Evolutionary conservation across 1,140 invertebrate genomes (phyloP), one percentile per base, ranked within the genome.

Genomic region (Neodiprion fabricii): DNA sequence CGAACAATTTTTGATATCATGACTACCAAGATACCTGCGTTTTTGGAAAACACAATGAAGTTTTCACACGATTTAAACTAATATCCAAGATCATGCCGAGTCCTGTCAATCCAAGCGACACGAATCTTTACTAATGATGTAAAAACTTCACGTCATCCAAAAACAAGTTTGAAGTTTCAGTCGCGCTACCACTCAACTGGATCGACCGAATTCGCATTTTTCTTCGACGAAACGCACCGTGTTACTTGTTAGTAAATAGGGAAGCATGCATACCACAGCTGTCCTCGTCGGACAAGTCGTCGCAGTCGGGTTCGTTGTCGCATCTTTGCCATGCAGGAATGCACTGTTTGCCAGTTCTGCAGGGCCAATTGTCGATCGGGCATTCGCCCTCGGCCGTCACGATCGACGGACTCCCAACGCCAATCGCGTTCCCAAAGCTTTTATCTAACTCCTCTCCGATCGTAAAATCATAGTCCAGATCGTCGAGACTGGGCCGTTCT

Each of bases 271-370:
- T 87, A 92, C 91, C 81, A 80, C 92, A 93, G 78, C 89, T 85
- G n/a, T 82, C 83, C 87, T 96, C 95, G 88, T 96, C 95, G 49
- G 91, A 91, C 50, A 89, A 86, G 79, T 94, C 93, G 3, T 75
- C 75, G 84, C 94, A 95, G 78, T 95, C 91, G 28, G 79, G 78
- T 5, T 85, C 80, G 68, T 90, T 88, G 82, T 95, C 87, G 83
- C 93, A 94, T 21, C 89, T 77, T 75, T 82, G 82, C 7, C 78
- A 75, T 4, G 75, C 71, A 67, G 77, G 82, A 21, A 90, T 85
- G 67, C 90, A 91, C 21, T 82, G 77, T 71, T 88, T 83, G 5
- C 87, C 87, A 72, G 79, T 86, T 9, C 78, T 76, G 73, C 89
- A 90, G 21, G 83, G 83, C 80, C 84, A 86, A 76, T 89, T 80